Conservation (phyloP, 2,113 vertebrate genomes). For the Onychostruthus taczanowskii region DNA sequence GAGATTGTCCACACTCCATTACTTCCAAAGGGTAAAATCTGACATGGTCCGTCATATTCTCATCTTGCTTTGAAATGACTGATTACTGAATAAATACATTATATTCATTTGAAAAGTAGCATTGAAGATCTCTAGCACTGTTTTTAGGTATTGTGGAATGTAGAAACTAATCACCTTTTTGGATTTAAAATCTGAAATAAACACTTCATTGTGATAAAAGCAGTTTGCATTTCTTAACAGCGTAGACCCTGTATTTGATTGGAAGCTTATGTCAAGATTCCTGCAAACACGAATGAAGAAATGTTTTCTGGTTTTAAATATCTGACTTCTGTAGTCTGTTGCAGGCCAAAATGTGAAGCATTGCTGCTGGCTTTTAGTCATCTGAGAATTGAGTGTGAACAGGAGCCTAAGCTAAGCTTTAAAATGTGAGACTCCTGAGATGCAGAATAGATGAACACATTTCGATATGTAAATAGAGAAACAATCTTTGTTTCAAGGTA, state of each 20-base stretch:
- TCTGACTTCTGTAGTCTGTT: background rate
- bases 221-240: background rate
- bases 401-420: background rate
- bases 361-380: background rate
- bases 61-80: constrained; percentile 10
- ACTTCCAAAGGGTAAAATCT: background rate
- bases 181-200: background rate
- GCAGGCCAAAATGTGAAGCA: background rate
- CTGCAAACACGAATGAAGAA: background rate
- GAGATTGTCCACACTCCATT: background rate
- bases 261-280: background rate
- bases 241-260: background rate
- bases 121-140: background rate
- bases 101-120: background rate
- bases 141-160: background rate
- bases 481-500: background rate
- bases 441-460: background rate
- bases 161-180: background rate
- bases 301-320: background rate
- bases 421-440: background rate
- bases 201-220: background rate
- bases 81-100: background rate
- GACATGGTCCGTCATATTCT: background rate
- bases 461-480: background rate
- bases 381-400: background rate